phyloP scores from a whole-genome alignment of 2,797 vertebrate genomes.

The Gastrophryne carolinensis region DNA sequence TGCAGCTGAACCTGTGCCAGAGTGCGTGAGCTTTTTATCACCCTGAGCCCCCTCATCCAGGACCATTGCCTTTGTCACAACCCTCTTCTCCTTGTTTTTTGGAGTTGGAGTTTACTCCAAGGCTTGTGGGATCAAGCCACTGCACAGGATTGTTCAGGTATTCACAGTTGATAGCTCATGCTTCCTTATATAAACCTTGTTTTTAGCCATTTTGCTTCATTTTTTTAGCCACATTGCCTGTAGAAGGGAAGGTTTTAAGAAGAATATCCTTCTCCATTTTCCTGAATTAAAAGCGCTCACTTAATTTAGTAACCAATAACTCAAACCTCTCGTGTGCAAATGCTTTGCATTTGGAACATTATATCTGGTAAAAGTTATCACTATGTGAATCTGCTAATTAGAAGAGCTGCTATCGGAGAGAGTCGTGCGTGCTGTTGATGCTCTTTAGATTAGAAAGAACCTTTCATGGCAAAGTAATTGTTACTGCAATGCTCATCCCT shows the following conservation, averaged over 20 bases:
- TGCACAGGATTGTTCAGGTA: too few relatives aligned
- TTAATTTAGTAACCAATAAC: constrained; percentile 18
- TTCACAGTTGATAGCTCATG: too few relatives aligned
- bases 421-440: neutral
- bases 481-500: neutral
- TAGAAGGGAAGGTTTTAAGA: neutral
- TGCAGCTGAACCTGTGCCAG: too few relatives aligned
- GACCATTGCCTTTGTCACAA: too few relatives aligned
- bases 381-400: constrained; percentile 35
- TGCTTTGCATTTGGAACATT: constrained; percentile 15
- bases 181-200: too few relatives aligned
- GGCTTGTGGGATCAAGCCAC: too few relatives aligned
- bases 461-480: neutral
- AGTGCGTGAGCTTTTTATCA: too few relatives aligned
- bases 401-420: constrained; percentile 3
- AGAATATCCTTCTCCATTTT: neutral
- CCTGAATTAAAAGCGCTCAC: constrained; percentile 3
- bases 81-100: too few relatives aligned
- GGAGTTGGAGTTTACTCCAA: too few relatives aligned
- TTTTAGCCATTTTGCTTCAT: too few relatives aligned
- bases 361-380: constrained; percentile 13
- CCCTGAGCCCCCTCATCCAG: too few relatives aligned
- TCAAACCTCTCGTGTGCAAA: neutral
- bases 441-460: neutral
- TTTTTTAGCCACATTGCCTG: neutral